Evolutionary conservation across 2,797 vertebrate species (phyloP).

Genomic region (Rhinella marina): DNA sequence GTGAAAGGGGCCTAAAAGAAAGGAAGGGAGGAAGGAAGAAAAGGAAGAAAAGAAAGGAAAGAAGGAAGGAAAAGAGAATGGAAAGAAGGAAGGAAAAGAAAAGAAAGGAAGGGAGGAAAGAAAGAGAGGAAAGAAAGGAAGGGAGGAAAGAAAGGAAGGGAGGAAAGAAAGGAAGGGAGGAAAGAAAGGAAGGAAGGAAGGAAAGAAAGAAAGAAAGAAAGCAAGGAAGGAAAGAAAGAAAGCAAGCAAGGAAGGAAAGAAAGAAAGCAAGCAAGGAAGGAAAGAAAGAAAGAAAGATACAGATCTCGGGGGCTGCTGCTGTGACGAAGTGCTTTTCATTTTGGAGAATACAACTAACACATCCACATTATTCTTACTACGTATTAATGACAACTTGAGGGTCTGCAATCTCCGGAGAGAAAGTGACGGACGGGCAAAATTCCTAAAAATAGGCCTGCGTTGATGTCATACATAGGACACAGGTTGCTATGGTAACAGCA

Average conservation of each 20-base stretch:
- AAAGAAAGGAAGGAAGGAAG: background rate
- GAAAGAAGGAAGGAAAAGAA: background rate
- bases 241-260: background rate
- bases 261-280: background rate
- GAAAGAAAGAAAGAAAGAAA: background rate
- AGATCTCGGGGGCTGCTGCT: background rate
- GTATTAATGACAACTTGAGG: slow-evolving; percentile 50
- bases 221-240: background rate
- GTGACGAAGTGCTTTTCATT: slow-evolving; percentile 16
- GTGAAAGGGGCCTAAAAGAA: no score
- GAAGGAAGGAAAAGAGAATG: background rate
- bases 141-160: background rate
- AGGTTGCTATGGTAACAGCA: slow-evolving; percentile 57
- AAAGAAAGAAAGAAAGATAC: background rate
- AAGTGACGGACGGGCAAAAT: slow-evolving; percentile 35
- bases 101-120: background rate
- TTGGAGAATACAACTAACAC: background rate
- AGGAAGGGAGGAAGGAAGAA: no score
- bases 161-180: background rate
- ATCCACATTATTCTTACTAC: slow-evolving; percentile 1
- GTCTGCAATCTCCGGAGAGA: slow-evolving; percentile 34
- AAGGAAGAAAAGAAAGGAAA: no score
- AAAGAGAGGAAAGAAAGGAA: background rate
- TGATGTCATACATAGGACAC: slow-evolving; percentile 50
- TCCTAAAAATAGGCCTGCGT: slow-evolving; percentile 42